These are phyloP conservation scores for Poecilobothrus nobilitatus DNA, from an alignment of 2,888 invertebrate species.

Conservation along the genomic window DNA sequence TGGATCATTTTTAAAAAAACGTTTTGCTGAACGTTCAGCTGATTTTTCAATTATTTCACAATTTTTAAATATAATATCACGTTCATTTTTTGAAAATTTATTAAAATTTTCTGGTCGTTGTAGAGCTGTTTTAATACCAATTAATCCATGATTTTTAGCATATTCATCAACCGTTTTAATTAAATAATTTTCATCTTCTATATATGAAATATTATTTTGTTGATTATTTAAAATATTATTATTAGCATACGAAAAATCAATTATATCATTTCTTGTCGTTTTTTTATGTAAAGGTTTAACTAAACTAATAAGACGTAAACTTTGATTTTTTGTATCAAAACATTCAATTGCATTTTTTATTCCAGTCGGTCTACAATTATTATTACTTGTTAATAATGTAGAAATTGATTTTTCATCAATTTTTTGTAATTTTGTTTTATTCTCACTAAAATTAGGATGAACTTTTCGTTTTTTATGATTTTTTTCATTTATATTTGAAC, in stretches of 20 bases:
- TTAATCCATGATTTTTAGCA: constrained; percentile 1
- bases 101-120: not conserved
- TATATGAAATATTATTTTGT: not conserved
- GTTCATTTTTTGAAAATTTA: not conserved
- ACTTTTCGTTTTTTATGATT: not conserved
- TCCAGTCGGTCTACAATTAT: not conserved
- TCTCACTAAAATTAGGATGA: not conserved
- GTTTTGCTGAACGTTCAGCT: not conserved
- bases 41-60: not conserved
- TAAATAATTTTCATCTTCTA: constrained; percentile 6
- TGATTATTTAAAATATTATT: not conserved
- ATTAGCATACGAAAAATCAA: not conserved
- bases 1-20: not conserved
- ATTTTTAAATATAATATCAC: not conserved
- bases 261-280: not conserved
- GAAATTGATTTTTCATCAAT: not conserved
- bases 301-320: not conserved
- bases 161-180: not conserved
- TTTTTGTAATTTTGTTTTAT: not conserved
- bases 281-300: not conserved
- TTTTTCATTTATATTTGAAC: not conserved
- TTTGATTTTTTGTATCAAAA: constrained; percentile 1
- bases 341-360: not conserved
- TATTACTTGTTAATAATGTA: no score
- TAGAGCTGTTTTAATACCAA: not conserved